Conservation (phyloP, 2,888 invertebrate genomes). For the Cryptophagus acutangulus region DNA sequence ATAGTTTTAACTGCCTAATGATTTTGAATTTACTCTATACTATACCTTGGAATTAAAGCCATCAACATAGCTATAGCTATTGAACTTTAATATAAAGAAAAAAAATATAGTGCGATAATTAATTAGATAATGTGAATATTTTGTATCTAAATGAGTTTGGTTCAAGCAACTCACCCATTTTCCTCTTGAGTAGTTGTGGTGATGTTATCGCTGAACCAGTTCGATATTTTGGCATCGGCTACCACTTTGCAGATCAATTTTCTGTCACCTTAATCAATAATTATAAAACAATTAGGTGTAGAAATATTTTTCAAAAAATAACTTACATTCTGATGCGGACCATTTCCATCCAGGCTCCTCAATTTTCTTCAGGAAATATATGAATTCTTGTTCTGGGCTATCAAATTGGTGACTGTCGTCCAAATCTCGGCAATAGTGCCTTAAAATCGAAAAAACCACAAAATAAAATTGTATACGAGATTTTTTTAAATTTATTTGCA, state of each 20-base stretch:
- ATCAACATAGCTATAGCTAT: constrained; percentile 91
- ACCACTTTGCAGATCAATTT: constrained; percentile 79
- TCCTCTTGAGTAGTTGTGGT: constrained; percentile 67
- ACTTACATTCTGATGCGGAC: constrained; percentile 40
- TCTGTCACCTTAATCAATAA: constrained; percentile 74
- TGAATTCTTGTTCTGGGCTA: constrained; percentile 69
- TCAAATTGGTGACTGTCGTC: constrained; percentile 51
- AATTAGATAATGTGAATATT: not conserved
- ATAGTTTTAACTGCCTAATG: not conserved
- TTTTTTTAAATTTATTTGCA: no score
- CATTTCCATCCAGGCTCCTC: constrained; percentile 81
- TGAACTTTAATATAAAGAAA: constrained; percentile 56
- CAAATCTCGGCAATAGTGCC: constrained; percentile 60
- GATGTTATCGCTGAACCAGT: constrained; percentile 77
- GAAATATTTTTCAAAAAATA: constrained; percentile 3
- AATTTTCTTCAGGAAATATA: constrained; percentile 75
- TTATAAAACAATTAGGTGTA: constrained; percentile 8
- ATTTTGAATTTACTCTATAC: constrained; percentile 48
- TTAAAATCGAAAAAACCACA: constrained; percentile 43
- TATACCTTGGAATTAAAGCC: constrained; percentile 90
- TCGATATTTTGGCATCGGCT: constrained; percentile 83
- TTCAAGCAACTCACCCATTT: constrained; percentile 34
- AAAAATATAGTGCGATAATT: constrained; percentile 18
- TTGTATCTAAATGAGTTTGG: constrained; percentile 6
- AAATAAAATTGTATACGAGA: no score